Evolutionary conservation across 2,888 invertebrate species (phyloP), one percentile per base, ranked within the genome.

Genomic region (Nomada ruficornis): DNA sequence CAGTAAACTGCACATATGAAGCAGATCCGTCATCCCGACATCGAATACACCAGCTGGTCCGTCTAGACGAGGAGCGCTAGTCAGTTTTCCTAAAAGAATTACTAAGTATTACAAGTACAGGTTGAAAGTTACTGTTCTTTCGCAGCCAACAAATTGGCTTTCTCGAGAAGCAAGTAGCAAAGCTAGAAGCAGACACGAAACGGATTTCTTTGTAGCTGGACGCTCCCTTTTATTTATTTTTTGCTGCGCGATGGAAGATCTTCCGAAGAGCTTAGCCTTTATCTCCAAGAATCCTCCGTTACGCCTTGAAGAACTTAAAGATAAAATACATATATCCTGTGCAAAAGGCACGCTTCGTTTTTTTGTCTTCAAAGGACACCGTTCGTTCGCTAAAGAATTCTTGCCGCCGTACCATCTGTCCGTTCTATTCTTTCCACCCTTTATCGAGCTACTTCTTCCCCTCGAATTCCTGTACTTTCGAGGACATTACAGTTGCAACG

Each of bases 191-290:
- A 20, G 44, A 67, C 42, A 20, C 10, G 20, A 23, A n/a, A 15
- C 18, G 10, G 47, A 60, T 62, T 52, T 63, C 71, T 72, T 72
- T 72, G 52, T 23, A 54, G 36, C 42, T 69, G 13, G 11, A 42
- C n/a, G 42, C 18, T 55, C 42, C 42, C 50, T 52, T 36, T 36
- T 36, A 36, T 36, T 36, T 36, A 36, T 36, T 63, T 52, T 54
- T 20, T 63, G 54, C 13, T 23, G 15, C 15, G 42, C 20, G 23
- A 63, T 26, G 18, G 42, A 26, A 42, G 13, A 54, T 42, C 62
- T 42, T 62, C 36, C 11, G 4, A 42, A n/a, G 4, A 42, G 9
- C 42, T 5, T 18, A 36, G 11, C 26, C 20, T 71, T 62, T 36
- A 18, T 52, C 29, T 18, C 29, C 15, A 18, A 36, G 36, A 26